Base-by-base conservation (phyloP, 2,888 invertebrate genomes). In the Steinernema carpocapsae region DNA sequence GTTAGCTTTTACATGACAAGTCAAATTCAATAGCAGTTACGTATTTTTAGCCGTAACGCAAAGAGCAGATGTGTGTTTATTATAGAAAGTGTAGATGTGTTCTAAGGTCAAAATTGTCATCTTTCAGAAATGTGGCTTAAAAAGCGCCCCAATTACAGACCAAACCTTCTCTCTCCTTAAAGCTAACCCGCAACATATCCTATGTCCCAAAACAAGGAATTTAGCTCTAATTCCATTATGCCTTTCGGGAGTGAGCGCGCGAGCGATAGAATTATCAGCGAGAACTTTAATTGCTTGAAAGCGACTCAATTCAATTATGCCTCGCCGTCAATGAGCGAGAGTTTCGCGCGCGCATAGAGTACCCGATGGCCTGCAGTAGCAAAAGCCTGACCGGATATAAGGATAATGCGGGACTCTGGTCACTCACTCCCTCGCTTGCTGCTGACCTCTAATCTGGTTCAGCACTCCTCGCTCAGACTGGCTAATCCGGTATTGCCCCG, bases 361-460 rank as follows among this genome's bases (percentile, higher is more conserved):
- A 64, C 29, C 64, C 64, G 29, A 29, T 26, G 64, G 64, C 32
- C 64, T 32, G 26, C 26, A 24, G 22, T 22, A 37, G 37, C n/a
- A 22, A 4, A 4, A 7, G 56, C 32, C 37, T 37, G 37, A 37
- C 37, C 64, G 64, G 64, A 64, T 64, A 64, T 64, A 26, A 29
- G 17, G 29, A 64, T 64, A 26, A 3, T 14, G 3, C 14, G 48
- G 3, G 48, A 10, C 37, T 37, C 37, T 37, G 37, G 37, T 37
- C 37, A 19, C 22, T 52, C 24, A 19, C 52, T 1, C 22, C 19
- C 22, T 52, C 24, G 10, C 52, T 1, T 3, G 32, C 17, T 32
- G 64, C 64, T 64, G 64, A 64, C 64, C 64, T 64, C 64, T 64
- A 64, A 64, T 64, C 64, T 64, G 64, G 32, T 64, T 64, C 37